A percentile compares a stretch with the other conserved stretches of the same genome.
These are phyloP conservation scores for Bursaphelenchus mucronatus DNA, from an alignment of 1,140 invertebrate species.

Conservation along the genomic window DNA sequence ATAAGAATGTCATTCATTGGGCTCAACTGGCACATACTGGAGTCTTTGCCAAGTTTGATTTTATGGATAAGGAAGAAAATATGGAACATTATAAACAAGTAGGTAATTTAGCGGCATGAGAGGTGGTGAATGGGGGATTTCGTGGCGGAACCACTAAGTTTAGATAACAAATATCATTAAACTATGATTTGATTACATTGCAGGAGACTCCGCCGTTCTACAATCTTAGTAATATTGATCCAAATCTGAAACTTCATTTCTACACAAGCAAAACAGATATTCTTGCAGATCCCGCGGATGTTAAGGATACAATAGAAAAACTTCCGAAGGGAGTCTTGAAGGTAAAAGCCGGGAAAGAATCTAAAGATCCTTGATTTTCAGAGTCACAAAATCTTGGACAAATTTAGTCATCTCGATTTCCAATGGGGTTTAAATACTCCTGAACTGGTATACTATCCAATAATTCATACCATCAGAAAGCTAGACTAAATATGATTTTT, in stretches of 20 bases:
- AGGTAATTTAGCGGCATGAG: too few species aligned
- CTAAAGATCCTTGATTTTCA: slow-evolving; percentile 16
- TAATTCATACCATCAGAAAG: slow-evolving; percentile 23
- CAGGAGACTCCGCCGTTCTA: slow-evolving; percentile 20
- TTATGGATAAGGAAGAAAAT: slow-evolving; percentile 14
- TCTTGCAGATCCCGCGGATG: slow-evolving; percentile 4
- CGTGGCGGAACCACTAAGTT: too few species aligned
- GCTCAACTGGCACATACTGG: slow-evolving; percentile 21
- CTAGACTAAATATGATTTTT: slow-evolving; percentile 15
- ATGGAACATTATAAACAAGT: slow-evolving; percentile 17
- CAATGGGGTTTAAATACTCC: slow-evolving; percentile 29
- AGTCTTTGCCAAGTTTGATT: slow-evolving; percentile 23
- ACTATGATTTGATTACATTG: too few species aligned
- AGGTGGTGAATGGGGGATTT: too few species aligned
- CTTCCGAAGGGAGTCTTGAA: slow-evolving; percentile 14
- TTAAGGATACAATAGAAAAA: slow-evolving; percentile 1
- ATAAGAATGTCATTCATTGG: slow-evolving; percentile 26
- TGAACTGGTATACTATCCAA: slow-evolving; percentile 34
- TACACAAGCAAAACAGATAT: slow-evolving; percentile 12
- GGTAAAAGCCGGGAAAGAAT: too few species aligned
- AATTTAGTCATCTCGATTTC: slow-evolving; percentile 42
- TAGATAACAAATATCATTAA: too few species aligned
- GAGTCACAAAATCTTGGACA: slow-evolving; percentile 21
- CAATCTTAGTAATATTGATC: slow-evolving; percentile 14
- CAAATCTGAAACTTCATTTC: slow-evolving; percentile 12